Percentiles rank a stretch among this genome's conserved stretches.
phyloP scores from a whole-genome alignment of 37 sponge, comb jelly and placozoan genomes.

The Ianthella basta region DNA sequence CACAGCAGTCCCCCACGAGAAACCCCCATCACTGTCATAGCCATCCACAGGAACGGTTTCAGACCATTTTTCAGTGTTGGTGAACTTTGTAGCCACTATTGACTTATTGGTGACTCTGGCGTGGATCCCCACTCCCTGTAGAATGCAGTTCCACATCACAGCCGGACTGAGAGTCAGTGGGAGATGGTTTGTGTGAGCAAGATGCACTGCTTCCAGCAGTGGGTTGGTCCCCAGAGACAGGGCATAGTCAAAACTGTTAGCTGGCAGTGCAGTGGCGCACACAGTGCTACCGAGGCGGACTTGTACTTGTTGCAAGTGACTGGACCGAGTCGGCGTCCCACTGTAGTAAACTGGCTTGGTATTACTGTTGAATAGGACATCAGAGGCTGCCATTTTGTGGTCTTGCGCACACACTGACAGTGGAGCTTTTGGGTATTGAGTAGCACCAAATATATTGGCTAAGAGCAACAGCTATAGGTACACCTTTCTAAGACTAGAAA shows the following conservation, averaged over 20 bases:
- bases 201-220: constrained; percentile 21
- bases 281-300: neutral
- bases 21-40: neutral
- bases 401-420: no score
- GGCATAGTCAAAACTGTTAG: neutral
- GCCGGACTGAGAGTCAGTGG: constrained; percentile 10
- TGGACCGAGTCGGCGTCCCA: neutral
- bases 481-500: no score
- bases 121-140: constrained; percentile 21
- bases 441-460: no score
- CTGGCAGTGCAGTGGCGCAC: neutral
- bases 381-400: neutral
- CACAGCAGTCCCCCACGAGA: neutral
- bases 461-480: no score
- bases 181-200: constrained; percentile 1
- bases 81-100: neutral
- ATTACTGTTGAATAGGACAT: neutral
- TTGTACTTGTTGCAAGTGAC: neutral
- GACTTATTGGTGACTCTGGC: neutral
- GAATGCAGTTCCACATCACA: constrained; percentile 19
- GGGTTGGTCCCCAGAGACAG: constrained; percentile 18
- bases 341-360: neutral
- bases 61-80: neutral
- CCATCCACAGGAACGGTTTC: neutral
- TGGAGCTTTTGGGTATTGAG: no score